A percentile compares a stretch with the other conserved stretches of the same genome.
Conservation (phyloP, 2,113 vertebrate species). For the Erpornis zantholeuca region DNA sequence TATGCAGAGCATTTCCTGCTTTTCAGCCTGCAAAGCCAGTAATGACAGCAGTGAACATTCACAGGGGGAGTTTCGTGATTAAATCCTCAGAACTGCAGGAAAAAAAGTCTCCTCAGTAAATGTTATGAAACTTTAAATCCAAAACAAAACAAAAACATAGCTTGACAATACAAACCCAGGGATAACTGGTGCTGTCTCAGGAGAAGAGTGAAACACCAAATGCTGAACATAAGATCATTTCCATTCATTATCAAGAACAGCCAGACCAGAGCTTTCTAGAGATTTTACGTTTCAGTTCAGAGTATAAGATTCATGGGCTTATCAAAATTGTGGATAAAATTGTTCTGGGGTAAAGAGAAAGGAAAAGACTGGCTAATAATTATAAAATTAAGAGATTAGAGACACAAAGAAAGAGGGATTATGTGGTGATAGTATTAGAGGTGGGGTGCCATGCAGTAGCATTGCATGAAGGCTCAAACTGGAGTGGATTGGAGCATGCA, state of each 20-base stretch:
- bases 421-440: background rate
- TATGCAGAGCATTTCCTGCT: constrained; percentile 74
- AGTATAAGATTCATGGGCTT: background rate
- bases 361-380: background rate
- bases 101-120: background rate
- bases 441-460: background rate
- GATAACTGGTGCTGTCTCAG: background rate
- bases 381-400: background rate
- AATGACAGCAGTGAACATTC: constrained; percentile 26
- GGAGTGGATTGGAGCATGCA: background rate
- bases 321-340: background rate
- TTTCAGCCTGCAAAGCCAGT: constrained; percentile 35
- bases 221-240: background rate
- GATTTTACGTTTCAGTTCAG: background rate
- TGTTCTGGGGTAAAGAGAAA: background rate
- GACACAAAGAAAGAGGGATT: background rate
- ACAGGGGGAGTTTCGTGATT: background rate
- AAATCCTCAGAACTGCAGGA: constrained; percentile 18
- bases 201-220: background rate
- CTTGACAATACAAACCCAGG: background rate
- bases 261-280: background rate
- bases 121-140: background rate
- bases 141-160: background rate
- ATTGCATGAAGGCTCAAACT: background rate
- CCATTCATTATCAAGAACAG: background rate